A percentile compares a stretch with the other conserved stretches of the same genome.
Conservation (phyloP, 2,888 invertebrate species). For the Lutraria lutraria region DNA sequence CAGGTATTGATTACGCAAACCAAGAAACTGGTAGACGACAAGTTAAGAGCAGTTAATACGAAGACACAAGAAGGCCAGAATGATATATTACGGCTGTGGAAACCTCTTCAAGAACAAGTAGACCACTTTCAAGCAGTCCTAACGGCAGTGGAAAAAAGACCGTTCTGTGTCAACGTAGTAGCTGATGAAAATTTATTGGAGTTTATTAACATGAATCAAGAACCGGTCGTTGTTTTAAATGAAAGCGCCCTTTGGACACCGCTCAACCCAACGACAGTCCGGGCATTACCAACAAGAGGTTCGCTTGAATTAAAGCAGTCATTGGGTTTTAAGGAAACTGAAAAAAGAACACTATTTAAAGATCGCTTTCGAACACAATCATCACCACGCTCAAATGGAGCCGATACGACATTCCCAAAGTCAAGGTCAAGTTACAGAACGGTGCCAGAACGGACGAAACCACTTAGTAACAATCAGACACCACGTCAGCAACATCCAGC, state of each 20-base stretch:
- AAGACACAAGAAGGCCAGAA: slow-evolving; percentile 67
- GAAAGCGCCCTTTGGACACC: slow-evolving; percentile 68
- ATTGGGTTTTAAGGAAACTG: slow-evolving; percentile 17
- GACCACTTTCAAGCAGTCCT: slow-evolving; percentile 63
- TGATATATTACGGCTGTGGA: slow-evolving; percentile 66
- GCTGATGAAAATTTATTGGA: slow-evolving; percentile 62
- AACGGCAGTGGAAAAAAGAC: slow-evolving; percentile 65
- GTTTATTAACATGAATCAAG: slow-evolving; percentile 54
- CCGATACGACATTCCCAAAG: slow-evolving; percentile 45
- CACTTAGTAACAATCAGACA: not conserved
- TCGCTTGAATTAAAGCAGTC: slow-evolving; percentile 26
- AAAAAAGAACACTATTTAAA: slow-evolving; percentile 1
- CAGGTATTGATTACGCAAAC: slow-evolving; percentile 64
- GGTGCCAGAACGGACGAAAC: slow-evolving; percentile 32
- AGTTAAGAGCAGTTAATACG: slow-evolving; percentile 56
- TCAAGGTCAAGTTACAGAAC: slow-evolving; percentile 57
- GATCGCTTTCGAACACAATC: slow-evolving; percentile 30
- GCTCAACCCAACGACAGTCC: slow-evolving; percentile 51
- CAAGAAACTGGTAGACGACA: slow-evolving; percentile 65
- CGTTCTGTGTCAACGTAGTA: slow-evolving; percentile 65
- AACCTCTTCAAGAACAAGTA: slow-evolving; percentile 65
- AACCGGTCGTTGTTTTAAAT: slow-evolving; percentile 62
- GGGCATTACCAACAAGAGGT: slow-evolving; percentile 34
- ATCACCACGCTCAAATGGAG: slow-evolving; percentile 49
- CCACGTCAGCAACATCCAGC: slow-evolving; percentile 37